Conservation (phyloP, 2,797 vertebrate species). For the Pitangus sulphuratus region DNA sequence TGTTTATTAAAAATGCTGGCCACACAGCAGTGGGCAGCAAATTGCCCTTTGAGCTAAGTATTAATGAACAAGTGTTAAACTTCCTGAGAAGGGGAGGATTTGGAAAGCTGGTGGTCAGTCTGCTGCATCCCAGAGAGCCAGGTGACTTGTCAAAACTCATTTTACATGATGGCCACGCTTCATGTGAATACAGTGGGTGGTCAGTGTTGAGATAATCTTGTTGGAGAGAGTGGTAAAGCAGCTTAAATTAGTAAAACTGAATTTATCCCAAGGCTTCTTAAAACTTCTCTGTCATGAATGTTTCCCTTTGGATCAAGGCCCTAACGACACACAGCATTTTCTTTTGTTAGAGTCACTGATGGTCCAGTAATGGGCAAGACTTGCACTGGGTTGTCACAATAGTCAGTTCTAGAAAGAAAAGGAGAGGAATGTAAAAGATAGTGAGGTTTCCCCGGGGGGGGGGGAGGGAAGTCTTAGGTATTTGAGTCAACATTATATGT, state of each 20-base stretch:
- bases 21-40: constrained; percentile 55
- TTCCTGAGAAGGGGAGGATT: not conserved
- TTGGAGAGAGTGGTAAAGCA: not conserved
- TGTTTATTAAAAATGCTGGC: constrained; percentile 73
- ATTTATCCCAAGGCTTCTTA: not conserved
- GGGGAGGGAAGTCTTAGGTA: not conserved
- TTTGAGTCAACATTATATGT: not conserved
- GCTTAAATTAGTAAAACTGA: not conserved
- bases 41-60: constrained; percentile 62
- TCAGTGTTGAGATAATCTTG: not conserved
- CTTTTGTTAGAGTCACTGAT: not conserved
- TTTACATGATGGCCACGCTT: not conserved
- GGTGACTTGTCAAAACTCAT: not conserved
- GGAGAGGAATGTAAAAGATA: not conserved
- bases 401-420: not conserved
- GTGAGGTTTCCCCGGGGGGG: not conserved
- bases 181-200: not conserved
- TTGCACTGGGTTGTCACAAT: not conserved
- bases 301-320: not conserved
- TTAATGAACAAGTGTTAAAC: constrained; percentile 50
- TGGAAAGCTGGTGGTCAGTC: not conserved
- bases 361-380: not conserved
- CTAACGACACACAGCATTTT: rapidly evolving
- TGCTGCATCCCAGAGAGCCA: not conserved
- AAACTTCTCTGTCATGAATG: not conserved